Percentiles rank a stretch among this genome's conserved stretches.
phyloP scores from a whole-genome alignment of 2,888 invertebrate genomes.

The Hedychridium roseum region DNA sequence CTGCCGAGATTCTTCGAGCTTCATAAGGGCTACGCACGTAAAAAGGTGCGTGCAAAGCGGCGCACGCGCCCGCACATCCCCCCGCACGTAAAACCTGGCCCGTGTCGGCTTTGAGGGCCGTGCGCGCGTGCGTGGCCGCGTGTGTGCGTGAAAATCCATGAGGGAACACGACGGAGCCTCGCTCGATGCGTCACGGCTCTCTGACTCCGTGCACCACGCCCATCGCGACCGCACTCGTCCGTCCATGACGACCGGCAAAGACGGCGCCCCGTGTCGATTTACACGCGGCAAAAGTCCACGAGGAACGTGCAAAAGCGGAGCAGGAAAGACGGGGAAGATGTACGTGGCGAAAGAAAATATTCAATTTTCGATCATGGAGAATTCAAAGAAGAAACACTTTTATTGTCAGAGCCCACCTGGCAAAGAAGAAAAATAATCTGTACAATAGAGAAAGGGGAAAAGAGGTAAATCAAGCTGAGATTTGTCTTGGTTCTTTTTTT shows the following conservation, averaged over 20 bases:
- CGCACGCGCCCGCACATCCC: constrained; percentile 28
- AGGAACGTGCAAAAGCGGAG: neutral
- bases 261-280: constrained; percentile 24
- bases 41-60: constrained; percentile 3
- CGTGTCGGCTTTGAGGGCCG: constrained; percentile 32
- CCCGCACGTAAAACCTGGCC: constrained; percentile 26
- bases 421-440: too few species aligned
- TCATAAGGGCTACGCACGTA: too few species aligned
- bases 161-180: too few species aligned
- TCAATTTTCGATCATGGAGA: neutral
- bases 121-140: constrained; percentile 16
- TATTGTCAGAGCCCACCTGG: neutral
- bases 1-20: too few species aligned
- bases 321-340: neutral
- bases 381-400: neutral
- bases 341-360: too few species aligned
- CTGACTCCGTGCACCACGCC: constrained; percentile 54
- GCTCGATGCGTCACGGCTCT: constrained; percentile 47
- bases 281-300: constrained; percentile 7
- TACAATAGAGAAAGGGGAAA: too few species aligned
- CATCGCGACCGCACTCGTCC: constrained; percentile 56
- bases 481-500: neutral
- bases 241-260: constrained; percentile 53
- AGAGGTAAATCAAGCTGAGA: too few species aligned
- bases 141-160: constrained; percentile 30